Base-by-base conservation (phyloP, 2,888 invertebrate species). In the Apoderus coryli region DNA sequence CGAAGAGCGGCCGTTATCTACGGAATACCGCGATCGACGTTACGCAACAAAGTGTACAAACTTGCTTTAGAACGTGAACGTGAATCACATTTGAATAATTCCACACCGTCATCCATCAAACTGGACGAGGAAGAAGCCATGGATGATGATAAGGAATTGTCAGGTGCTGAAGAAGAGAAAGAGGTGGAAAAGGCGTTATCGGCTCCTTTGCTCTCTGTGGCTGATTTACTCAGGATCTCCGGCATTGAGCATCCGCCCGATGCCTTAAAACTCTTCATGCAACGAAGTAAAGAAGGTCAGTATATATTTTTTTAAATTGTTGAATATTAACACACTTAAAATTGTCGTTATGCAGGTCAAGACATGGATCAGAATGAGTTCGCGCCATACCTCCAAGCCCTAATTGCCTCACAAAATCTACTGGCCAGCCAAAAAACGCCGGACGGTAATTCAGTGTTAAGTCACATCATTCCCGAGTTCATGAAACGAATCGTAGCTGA, bases 11-110 rank as follows among this genome's bases (percentile, higher is more conserved):
- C 95, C 30, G 86, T 88, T 31, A 79, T 92, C 47, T 96, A 96
- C 61, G 90, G 92, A 47, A 92, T 95, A 54, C 95, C 95, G 4
- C 72, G 95, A 41, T 92, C 95, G 42, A 95, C 93, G 14, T 72
- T 96, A 29, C 73, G 95, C 39, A 96, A 93, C 65, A 96, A 96
- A 63, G 88, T 85, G 53, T 80, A 81, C 67, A 86, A 86, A 58
- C 64, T 82, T 50, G 68, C 73, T 33, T 63, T 76, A 59, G 81
- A 81, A 46, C 66, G 71, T 29, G 72, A 72, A 50, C 67, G 74
- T 44, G 77, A 78, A 50, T 69, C 66, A 56, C 56, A 76, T 63
- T 53, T 67, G 35, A 55, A 47, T 42, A 52, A 48, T 34, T 47
- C 51, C 31, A 47, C 52, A 25, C 46, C 49, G 25, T 44, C 52